Base-by-base conservation (phyloP, 2,888 invertebrate species). In the Chaetogeoica ovagalla region DNA sequence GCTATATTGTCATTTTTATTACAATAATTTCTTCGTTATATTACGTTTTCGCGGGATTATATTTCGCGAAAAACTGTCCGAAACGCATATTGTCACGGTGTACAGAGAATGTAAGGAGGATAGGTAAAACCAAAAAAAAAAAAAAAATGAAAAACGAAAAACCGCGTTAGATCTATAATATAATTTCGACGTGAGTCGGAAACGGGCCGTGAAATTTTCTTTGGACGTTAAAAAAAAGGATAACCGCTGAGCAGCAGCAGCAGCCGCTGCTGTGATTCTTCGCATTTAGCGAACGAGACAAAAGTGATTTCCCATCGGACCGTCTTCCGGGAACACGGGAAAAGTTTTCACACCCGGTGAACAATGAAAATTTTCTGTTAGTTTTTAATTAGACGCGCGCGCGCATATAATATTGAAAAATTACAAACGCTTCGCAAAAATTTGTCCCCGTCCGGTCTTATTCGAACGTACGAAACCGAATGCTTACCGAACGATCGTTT, bases 221-320 rank as follows among this genome's bases (percentile, higher is more conserved):
- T 37, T 11, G 52, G 19, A 48, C 37, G 21, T 21, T 39, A 52
- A 52, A 71, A 48, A 73, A 73, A 19, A 30, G 23, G 8, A 68
- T 17, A 68, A 23, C 52, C 73, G 21, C 37, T 15, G 37, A 11
- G 37, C 55, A 55, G 21, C 55, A 4, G 48, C 74, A 39, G 57
- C 23, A 11, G 37, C 55, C 37, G 21, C 55, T 19, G 48, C 74
- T 57, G 57, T 39, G 74, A 74, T 74, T 74, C 21, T 74, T 74
- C 21, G 74, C 65, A 74, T 74, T 65, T 74, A 73, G 52, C 2
- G 30, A 30, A 30, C 37, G n/a, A 21, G 30, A 52, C 72, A 57
- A 57, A 55, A 65, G 52, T 77, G 69, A 77, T 77, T 77, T 77
- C 77, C 69, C 69, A 62, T 70, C 55, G 70, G 69, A 70, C 69